phyloP scores from a whole-genome alignment of 2,113 vertebrate species.

The Lophotis ruficrista region DNA sequence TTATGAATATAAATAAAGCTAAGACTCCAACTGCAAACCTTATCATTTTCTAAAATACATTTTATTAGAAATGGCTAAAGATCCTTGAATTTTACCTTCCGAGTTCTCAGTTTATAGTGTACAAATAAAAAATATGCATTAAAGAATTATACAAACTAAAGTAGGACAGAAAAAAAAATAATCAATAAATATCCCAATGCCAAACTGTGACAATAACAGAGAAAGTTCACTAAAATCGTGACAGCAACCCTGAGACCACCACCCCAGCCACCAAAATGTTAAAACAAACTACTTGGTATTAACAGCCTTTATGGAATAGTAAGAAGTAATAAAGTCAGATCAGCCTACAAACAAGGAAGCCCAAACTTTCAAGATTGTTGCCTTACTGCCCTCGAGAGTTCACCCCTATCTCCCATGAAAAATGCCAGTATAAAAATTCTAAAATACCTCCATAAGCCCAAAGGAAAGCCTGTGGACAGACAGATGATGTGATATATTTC shows the following conservation, averaged over 20 bases:
- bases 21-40: constrained; percentile 82
- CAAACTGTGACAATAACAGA: constrained; percentile 35
- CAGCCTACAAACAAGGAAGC: constrained; percentile 74
- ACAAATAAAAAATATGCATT: constrained; percentile 71
- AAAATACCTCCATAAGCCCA: constrained; percentile 99
- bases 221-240: constrained; percentile 52
- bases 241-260: constrained; percentile 43
- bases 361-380: constrained; percentile 81
- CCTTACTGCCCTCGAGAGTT: constrained; percentile 80
- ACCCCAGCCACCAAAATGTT: constrained; percentile 38
- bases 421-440: constrained; percentile 87
- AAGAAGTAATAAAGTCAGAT: constrained; percentile 72
- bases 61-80: constrained; percentile 77
- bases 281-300: constrained; percentile 54
- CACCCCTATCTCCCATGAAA: constrained; percentile 82
- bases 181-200: constrained; percentile 64
- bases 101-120: constrained; percentile 64
- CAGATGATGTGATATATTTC: constrained; percentile 98
- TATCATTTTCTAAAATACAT: constrained; percentile 82
- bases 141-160: constrained; percentile 63
- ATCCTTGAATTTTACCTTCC: constrained; percentile 76
- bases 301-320: constrained; percentile 62
- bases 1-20: constrained; percentile 88
- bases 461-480: constrained; percentile 95
- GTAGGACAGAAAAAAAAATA: constrained; percentile 34